Evolutionary conservation across 1,140 invertebrate species (phyloP).

Genomic region (Lutraria rhynchaena): DNA sequence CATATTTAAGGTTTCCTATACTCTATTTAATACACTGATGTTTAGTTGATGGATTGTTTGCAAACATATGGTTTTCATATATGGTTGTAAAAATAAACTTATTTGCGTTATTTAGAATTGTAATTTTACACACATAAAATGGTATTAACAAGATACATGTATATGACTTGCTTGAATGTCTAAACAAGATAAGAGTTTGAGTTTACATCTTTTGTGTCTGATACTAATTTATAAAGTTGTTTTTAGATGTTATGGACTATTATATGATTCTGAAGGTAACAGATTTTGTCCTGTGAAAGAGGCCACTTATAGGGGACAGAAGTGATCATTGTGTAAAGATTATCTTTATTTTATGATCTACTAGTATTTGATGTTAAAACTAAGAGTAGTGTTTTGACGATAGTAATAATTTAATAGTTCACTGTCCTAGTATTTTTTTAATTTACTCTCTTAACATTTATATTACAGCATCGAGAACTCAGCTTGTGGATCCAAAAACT

Average conservation of each 20-base stretch:
- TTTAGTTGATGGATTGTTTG: background rate
- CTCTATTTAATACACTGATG: background rate
- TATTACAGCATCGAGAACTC: background rate
- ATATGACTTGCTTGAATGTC: no score
- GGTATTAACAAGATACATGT: no score
- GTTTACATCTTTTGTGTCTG: no score
- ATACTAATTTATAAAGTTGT: no score
- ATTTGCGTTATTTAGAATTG: background rate
- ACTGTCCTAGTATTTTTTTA: background rate
- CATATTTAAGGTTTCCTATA: background rate
- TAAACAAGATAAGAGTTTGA: no score
- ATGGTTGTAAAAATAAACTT: background rate
- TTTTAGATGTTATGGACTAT: no score
- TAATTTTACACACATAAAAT: background rate
- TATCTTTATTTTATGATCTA: background rate
- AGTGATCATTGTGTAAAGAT: background rate
- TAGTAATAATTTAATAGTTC: no score
- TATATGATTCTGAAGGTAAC: no score
- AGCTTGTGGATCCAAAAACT: background rate
- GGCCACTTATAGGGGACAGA: background rate
- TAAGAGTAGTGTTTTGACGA: background rate
- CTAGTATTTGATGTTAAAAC: background rate
- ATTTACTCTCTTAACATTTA: background rate
- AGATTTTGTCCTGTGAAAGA: background rate
- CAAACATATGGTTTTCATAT: background rate